These are phyloP conservation scores for Hydractinia echinata DNA, from an alignment of 30 jellyfish, hydroid and myxozoan species.

Conservation along the genomic window DNA sequence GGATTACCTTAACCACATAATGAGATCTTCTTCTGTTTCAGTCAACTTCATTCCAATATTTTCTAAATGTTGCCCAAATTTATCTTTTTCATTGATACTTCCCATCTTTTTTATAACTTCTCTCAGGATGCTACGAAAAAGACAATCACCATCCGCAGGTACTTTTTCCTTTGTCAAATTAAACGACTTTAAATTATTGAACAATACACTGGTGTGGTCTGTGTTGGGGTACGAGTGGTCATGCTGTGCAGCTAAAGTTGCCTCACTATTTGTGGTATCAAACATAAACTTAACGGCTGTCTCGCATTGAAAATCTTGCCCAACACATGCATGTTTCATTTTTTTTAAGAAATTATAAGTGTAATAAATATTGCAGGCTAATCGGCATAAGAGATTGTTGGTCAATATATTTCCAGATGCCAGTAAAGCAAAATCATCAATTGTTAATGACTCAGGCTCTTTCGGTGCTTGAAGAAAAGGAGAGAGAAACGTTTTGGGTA, in stretches of 20 bases:
- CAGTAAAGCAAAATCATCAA: constrained; percentile 5
- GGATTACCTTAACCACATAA: constrained; percentile 2
- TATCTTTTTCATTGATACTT: not conserved
- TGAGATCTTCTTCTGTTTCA: not conserved
- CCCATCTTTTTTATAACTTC: not conserved
- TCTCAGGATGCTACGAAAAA: constrained; percentile 8
- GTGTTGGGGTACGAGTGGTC: too few species aligned
- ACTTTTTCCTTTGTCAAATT: not conserved
- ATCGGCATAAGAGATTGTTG: not conserved
- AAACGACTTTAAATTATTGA: not conserved
- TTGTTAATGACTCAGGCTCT: not conserved
- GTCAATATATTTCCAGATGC: constrained; percentile 9
- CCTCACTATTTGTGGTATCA: not conserved
- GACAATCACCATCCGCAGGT: constrained; percentile 27
- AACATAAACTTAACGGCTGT: not conserved
- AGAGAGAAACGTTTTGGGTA: not conserved
- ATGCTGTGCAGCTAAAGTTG: not conserved
- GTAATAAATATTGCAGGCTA: not conserved
- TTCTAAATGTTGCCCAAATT: constrained; percentile 5
- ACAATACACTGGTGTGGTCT: not conserved
- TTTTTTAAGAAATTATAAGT: not conserved
- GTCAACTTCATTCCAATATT: constrained; percentile 7
- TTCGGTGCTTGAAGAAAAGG: constrained; percentile 4
- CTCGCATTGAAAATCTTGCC: constrained; percentile 1
- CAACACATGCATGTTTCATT: not conserved